A percentile compares a stretch with the other conserved stretches of the same genome.
Evolutionary conservation across 2,113 vertebrate genomes (phyloP).

Genomic region (Mobula hypostoma): DNA sequence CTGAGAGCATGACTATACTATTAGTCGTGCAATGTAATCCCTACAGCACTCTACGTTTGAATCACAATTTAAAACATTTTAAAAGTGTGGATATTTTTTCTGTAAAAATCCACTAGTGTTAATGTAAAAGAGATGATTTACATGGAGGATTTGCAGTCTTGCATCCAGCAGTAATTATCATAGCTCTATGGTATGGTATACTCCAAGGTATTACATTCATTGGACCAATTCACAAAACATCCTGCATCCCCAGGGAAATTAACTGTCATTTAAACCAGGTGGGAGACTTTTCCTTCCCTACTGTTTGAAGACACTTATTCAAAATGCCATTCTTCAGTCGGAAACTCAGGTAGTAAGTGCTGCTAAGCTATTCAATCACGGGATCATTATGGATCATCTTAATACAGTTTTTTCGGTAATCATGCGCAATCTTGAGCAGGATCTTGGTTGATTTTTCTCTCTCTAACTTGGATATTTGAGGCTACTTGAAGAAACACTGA

Average conservation of each 20-base stretch:
- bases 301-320: not conserved
- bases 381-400: not conserved
- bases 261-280: not conserved
- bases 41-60: not conserved
- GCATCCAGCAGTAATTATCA: not conserved
- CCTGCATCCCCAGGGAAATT: not conserved
- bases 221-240: not conserved
- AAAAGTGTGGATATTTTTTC: too few relatives aligned
- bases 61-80: not conserved
- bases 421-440: not conserved
- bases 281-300: not conserved
- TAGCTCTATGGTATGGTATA: not conserved
- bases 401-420: not conserved
- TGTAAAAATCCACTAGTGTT: not conserved
- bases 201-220: not conserved
- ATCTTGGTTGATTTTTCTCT: not conserved
- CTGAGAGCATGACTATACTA: not conserved
- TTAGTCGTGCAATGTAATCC: not conserved
- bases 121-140: not conserved
- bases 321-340: not conserved
- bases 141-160: not conserved
- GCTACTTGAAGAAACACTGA: not conserved
- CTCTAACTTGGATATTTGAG: not conserved
- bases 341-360: not conserved
- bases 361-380: not conserved